These are phyloP conservation scores for Psittacus erithacus DNA, from an alignment of 2,113 vertebrate species.

Conservation along the genomic window DNA sequence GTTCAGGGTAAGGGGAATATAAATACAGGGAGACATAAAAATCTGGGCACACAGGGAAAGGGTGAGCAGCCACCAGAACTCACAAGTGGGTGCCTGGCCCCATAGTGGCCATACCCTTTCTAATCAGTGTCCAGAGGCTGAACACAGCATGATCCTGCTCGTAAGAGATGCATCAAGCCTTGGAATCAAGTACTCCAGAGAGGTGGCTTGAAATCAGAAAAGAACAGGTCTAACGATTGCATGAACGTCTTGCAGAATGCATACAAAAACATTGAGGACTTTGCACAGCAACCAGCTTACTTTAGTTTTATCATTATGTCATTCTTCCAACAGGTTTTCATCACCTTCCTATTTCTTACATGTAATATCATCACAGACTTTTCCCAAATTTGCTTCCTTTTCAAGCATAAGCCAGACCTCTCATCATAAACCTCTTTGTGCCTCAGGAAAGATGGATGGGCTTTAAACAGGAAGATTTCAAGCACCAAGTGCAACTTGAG, in stretches of 20 bases:
- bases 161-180: background rate
- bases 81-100: rapidly evolving
- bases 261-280: background rate
- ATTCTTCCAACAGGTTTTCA: background rate
- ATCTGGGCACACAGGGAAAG: rapidly evolving
- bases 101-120: background rate
- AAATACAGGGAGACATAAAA: rapidly evolving
- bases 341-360: background rate
- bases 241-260: rapidly evolving
- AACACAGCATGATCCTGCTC: rapidly evolving
- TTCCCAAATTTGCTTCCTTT: background rate
- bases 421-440: background rate
- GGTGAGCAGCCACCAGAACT: background rate
- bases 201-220: background rate
- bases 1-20: no score
- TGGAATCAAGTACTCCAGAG: background rate
- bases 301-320: background rate
- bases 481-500: background rate
- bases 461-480: background rate
- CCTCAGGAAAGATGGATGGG: background rate
- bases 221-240: rapidly evolving
- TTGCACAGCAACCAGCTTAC: background rate
- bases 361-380: background rate
- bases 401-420: background rate
- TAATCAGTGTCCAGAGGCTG: background rate